Base-by-base conservation (phyloP, 2,888 invertebrate species). In the Eurytoma adleriae region DNA sequence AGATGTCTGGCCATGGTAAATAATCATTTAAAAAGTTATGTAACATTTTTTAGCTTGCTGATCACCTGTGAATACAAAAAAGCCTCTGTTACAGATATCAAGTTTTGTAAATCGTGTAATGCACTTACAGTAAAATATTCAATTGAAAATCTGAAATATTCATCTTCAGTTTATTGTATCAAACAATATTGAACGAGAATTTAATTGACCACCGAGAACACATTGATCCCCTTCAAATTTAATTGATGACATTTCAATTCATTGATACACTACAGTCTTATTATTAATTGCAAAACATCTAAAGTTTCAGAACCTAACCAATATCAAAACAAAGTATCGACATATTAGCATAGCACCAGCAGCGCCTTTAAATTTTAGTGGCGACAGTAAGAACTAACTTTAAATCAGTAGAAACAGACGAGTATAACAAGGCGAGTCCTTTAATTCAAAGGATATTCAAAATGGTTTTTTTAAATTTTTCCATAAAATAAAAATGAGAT, bases 1-100 rank as follows among this genome's bases (percentile, higher is more conserved):
- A 69, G 40, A 57, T 20, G 74, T 81, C 64, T 66, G 78, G 13
- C 78, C 78, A 78, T 78, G 73, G 70, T 70, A 54, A 72, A 64
- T 56, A 69, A 59, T 3, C 57, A 24, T 13, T 74, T 64, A 64
- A 57, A 72, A 77, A 54, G n/a, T 73, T 73, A 77, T 77, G n/a
- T 62, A 80, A 68, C 76, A 80, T 80, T 48, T 68, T 66, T 54
- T 14, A 56, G 48, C 61, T 20, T n/a, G 3, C 20, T 52, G 14
- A 66, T 59, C n/a, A 40, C 62, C 78, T 78, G 61, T 4, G 59
- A 71, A 67, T 40, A 2, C 16, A 78, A 2, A 30, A 30, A 30
- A 30, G 20, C 30, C 40, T 57, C 59, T 57, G 27, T 64, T 40
- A n/a, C 3, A 16, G 0, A 40, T 24, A 48, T 64, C 4, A 13